phyloP scores from a whole-genome alignment of 2,113 vertebrate species.

The Nibea albiflora region DNA sequence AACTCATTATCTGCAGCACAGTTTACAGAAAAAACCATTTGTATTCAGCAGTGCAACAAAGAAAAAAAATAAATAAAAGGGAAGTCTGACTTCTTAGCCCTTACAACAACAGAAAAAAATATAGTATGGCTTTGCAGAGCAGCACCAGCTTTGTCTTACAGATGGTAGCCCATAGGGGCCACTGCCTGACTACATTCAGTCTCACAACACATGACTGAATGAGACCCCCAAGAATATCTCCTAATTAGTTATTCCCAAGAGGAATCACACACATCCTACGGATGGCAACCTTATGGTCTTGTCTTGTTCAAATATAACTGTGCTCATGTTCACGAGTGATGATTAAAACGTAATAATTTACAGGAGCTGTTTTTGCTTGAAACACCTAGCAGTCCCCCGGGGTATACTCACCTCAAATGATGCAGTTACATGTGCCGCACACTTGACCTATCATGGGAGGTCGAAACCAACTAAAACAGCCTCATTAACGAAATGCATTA shows the following conservation, averaged over 20 bases:
- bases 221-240: constrained; percentile 46
- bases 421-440: constrained; percentile 9
- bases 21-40: constrained; percentile 55
- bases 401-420: neutral
- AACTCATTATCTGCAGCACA: constrained; percentile 55
- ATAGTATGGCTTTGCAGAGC: constrained; percentile 47
- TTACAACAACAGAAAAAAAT: constrained; percentile 38
- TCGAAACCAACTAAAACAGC: constrained; percentile 12
- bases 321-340: constrained; percentile 23
- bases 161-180: constrained; percentile 78
- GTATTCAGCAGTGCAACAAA: constrained; percentile 52
- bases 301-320: constrained; percentile 13
- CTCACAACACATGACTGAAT: constrained; percentile 43
- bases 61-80: constrained; percentile 4
- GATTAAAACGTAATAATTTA: constrained; percentile 42
- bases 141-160: constrained; percentile 67
- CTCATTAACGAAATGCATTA: constrained; percentile 16
- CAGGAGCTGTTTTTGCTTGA: constrained; percentile 6
- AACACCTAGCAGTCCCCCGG: constrained; percentile 30
- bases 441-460: constrained; percentile 8
- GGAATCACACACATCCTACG: constrained; percentile 48
- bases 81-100: constrained; percentile 45
- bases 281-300: constrained; percentile 32
- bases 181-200: constrained; percentile 74
- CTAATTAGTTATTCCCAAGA: constrained; percentile 58